A percentile compares a stretch with the other conserved stretches of the same genome.
Evolutionary conservation across 1,140 invertebrate species (phyloP).

Genomic region (Maconellicoccus hirsutus): DNA sequence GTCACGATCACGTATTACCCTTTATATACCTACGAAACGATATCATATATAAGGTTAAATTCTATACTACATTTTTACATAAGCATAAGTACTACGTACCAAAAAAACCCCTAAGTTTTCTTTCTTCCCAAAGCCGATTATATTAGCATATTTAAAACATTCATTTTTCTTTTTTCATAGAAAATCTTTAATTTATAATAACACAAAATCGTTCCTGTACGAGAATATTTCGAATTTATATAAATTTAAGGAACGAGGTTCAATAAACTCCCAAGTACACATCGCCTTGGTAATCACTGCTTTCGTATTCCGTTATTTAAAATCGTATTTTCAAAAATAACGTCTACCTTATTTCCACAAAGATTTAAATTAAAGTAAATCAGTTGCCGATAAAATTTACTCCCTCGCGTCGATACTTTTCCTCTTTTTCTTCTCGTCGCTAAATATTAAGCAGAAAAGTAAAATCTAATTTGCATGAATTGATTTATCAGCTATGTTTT

Average conservation of each 20-base stretch:
- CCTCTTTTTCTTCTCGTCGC: neutral
- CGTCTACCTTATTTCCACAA: slow-evolving; percentile 2
- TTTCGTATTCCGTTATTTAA: neutral
- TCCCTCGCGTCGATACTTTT: neutral
- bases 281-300: too few relatives aligned
- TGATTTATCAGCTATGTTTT: neutral
- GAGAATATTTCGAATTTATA: neutral
- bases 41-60: slow-evolving; percentile 1
- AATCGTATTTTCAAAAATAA: neutral
- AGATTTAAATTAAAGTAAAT: neutral
- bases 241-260: neutral
- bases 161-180: slow-evolving; percentile 4
- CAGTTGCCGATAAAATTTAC: neutral
- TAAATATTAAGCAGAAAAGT: neutral
- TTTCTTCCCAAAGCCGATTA: neutral
- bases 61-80: neutral
- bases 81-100: neutral
- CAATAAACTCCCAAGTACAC: too few relatives aligned
- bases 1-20: neutral
- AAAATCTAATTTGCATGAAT: neutral
- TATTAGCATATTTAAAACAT: slow-evolving; percentile 10
- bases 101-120: neutral
- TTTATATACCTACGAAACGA: neutral
- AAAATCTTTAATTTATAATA: slow-evolving; percentile 1
- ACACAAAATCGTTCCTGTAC: neutral